These are phyloP conservation scores for Epicampocera succincta DNA, from an alignment of 2,888 invertebrate genomes.

Conservation along the genomic window DNA sequence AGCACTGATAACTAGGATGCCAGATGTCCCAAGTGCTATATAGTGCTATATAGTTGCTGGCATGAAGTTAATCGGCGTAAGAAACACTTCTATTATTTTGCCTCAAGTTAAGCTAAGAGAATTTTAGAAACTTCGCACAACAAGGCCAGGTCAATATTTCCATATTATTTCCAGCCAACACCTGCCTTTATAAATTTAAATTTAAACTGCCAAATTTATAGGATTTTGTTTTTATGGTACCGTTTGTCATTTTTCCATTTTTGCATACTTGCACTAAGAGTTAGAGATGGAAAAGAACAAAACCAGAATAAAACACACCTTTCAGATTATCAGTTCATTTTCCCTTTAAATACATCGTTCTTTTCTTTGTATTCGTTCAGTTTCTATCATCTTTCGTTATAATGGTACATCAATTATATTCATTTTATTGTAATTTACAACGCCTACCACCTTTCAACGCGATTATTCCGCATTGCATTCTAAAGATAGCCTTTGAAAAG, in stretches of 20 bases:
- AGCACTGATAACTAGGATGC: too few species aligned
- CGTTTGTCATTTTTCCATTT: constrained; percentile 37
- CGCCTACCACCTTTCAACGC: constrained; percentile 70
- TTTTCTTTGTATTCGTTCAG: constrained; percentile 35
- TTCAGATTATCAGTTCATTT: constrained; percentile 56
- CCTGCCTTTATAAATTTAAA: constrained; percentile 35
- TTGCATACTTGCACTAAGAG: constrained; percentile 29
- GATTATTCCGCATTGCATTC: constrained; percentile 64
- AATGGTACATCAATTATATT: constrained; percentile 69
- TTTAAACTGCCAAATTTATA: constrained; percentile 35
- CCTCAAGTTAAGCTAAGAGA: too few species aligned
- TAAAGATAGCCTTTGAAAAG: constrained; percentile 63
- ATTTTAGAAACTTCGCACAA: not conserved
- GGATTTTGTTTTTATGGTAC: not conserved
- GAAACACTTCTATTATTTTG: too few species aligned
- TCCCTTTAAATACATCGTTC: constrained; percentile 48
- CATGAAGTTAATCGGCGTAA: too few species aligned
- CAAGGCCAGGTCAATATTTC: not conserved
- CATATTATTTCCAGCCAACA: constrained; percentile 30
- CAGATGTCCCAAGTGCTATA: too few species aligned
- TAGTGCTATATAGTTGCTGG: too few species aligned
- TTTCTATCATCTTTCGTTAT: constrained; percentile 45
- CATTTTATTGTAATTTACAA: constrained; percentile 70
- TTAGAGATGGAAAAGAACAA: not conserved
- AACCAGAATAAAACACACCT: constrained; percentile 40